phyloP scores from a whole-genome alignment of 2,113 vertebrate species.

The Megatriorchis doriae region DNA sequence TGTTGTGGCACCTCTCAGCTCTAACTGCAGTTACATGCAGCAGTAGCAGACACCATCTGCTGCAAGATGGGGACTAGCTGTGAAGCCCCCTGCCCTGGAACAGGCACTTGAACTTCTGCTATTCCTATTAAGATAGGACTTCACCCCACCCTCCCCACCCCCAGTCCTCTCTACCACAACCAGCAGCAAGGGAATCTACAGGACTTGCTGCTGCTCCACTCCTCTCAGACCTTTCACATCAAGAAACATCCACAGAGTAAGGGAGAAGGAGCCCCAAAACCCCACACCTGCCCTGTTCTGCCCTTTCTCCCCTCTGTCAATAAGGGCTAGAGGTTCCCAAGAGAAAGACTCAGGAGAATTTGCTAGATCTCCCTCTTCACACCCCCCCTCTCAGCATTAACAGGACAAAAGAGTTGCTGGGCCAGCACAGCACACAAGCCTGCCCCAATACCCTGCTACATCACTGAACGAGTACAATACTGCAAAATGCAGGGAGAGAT shows the following conservation, averaged over 20 bases:
- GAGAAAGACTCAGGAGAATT: neutral
- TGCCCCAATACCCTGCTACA: neutral
- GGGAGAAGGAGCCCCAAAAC: neutral
- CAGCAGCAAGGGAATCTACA: neutral
- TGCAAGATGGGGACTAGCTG: neutral
- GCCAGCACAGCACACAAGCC: neutral
- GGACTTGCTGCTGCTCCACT: neutral
- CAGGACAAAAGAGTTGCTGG: neutral
- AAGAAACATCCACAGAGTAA: neutral
- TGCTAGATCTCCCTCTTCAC: neutral
- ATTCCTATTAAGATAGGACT: neutral
- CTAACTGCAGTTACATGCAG: neutral
- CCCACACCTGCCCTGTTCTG: neutral
- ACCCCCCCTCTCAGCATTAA: neutral
- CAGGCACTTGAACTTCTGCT: neutral
- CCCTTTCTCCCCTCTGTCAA: neutral
- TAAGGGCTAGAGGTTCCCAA: neutral
- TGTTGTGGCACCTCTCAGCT: neutral
- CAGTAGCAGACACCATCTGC: neutral
- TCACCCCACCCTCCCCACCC: rapidly evolving
- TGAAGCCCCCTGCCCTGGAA: neutral
- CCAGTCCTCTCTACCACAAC: neutral
- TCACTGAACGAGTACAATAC: neutral
- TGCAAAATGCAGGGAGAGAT: neutral
- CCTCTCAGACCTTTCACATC: neutral